Conservation (phyloP, 1,140 invertebrate species). For the Harpegnathos saltator region DNA sequence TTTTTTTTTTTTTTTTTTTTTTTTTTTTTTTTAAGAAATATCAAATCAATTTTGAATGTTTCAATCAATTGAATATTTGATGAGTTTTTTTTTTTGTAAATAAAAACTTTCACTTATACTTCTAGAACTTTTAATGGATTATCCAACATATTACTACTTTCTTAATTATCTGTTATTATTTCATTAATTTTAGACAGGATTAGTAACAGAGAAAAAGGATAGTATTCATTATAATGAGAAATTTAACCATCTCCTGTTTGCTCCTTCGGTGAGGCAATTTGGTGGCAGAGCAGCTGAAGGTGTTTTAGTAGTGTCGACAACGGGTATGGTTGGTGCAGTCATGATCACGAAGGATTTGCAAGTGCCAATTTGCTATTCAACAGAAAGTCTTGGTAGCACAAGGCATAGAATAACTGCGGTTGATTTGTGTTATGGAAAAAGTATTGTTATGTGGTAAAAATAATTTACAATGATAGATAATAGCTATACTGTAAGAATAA, state of each 20-base stretch:
- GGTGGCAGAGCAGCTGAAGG: conserved; percentile 94
- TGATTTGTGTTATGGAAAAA: conserved; percentile 91
- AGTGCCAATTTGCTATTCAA: conserved; percentile 84
- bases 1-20: too few species aligned
- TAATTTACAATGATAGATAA: background rate
- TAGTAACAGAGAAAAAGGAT: conserved; percentile 93
- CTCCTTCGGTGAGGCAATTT: conserved; percentile 94
- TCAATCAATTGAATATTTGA: too few species aligned
- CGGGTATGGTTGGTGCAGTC: conserved; percentile 92
- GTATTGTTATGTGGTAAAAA: conserved; percentile 78
- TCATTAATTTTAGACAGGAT: conserved; percentile 76
- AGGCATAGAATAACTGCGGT: conserved; percentile 91
- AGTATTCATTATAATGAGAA: conserved; percentile 93
- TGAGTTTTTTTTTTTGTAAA: too few species aligned
- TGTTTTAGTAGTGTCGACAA: conserved; percentile 92
- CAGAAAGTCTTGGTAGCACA: conserved; percentile 90
- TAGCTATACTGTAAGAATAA: background rate
- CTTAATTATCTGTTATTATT: too few species aligned
- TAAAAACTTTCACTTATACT: too few species aligned
- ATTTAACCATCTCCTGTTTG: conserved; percentile 91
- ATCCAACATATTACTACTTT: background rate
- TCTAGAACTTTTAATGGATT: background rate
- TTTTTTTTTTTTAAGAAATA: too few species aligned
- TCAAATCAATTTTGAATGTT: too few species aligned
- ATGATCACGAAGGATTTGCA: conserved; percentile 86